phyloP scores from a whole-genome alignment of 2,888 invertebrate genomes.

The Mechanitis messenoides region DNA sequence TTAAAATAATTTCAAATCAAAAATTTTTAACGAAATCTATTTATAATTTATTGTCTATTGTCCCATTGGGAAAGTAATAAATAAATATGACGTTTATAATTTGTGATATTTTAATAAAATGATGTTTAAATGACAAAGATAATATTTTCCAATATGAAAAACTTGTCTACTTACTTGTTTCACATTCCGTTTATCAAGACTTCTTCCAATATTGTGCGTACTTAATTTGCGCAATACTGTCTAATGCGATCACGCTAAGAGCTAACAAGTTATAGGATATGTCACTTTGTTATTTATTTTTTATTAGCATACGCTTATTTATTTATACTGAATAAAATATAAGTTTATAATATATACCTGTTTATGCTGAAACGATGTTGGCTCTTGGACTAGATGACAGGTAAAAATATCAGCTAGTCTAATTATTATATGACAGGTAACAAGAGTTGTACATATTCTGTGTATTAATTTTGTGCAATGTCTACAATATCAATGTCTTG shows the following conservation, averaged over 20 bases:
- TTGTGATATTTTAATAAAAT: neutral
- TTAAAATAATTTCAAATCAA: neutral
- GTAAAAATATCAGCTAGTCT: neutral
- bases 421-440: neutral
- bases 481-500: neutral
- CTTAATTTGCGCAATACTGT: constrained; percentile 34
- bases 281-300: constrained; percentile 7
- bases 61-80: too few relatives aligned
- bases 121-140: neutral
- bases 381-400: constrained; percentile 3
- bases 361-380: neutral
- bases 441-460: neutral
- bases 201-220: constrained; percentile 34
- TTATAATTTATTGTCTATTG: neutral
- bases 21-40: neutral
- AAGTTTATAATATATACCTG: too few relatives aligned
- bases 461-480: constrained; percentile 1
- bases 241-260: constrained; percentile 11
- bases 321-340: neutral
- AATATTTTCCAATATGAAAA: constrained; percentile 6
- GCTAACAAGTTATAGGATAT: constrained; percentile 8
- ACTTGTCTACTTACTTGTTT: constrained; percentile 26
- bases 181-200: constrained; percentile 47
- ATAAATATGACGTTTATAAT: too few relatives aligned
- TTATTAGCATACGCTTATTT: constrained; percentile 1